These are phyloP conservation scores for Leptatherina wallacei DNA, from an alignment of 2,797 vertebrate genomes.

Conservation along the genomic window DNA sequence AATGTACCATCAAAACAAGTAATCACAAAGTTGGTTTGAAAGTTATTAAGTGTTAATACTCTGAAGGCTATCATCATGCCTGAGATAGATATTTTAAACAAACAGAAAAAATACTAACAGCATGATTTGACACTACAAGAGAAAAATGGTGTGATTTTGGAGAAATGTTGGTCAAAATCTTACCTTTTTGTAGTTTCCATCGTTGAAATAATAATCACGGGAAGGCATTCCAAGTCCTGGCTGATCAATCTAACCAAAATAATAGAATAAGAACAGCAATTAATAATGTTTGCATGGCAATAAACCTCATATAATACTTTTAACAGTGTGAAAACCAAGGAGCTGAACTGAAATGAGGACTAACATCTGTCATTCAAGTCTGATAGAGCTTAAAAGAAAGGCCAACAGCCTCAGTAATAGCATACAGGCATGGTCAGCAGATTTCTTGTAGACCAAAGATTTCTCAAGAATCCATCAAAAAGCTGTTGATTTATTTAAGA, in stretches of 20 bases:
- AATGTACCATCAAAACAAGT: too few relatives aligned
- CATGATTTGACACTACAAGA: neutral
- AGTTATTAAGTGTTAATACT: neutral
- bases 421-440: neutral
- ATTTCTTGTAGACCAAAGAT: neutral
- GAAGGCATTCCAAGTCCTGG: constrained; percentile 95
- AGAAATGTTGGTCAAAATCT: constrained; percentile 4
- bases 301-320: neutral
- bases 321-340: neutral
- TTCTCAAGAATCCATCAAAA: neutral
- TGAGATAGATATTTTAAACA: neutral
- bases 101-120: neutral
- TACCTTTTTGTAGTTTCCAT: constrained; percentile 89
- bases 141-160: neutral
- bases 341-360: neutral
- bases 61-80: neutral
- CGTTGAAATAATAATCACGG: constrained; percentile 93
- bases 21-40: too few relatives aligned
- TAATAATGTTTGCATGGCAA: neutral
- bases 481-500: constrained; percentile 1
- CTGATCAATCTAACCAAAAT: constrained; percentile 90
- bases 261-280: constrained; percentile 18
- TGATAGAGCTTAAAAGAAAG: neutral
- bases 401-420: neutral
- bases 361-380: neutral